phyloP scores from a whole-genome alignment of 2,113 vertebrate species.

The Corythornis vintsioides region DNA sequence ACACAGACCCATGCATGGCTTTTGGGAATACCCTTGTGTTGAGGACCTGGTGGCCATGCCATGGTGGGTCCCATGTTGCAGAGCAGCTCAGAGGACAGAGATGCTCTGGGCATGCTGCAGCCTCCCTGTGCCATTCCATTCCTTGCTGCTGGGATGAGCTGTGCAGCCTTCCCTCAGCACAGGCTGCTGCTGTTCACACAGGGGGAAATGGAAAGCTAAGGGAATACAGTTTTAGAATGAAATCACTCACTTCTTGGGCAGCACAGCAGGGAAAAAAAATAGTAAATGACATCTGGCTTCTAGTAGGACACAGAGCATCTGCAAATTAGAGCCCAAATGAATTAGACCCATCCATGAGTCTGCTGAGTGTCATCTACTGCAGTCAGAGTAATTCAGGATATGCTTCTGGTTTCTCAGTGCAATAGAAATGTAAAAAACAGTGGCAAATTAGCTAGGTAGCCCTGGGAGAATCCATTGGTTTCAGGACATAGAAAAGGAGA shows the following conservation, averaged over 20 bases:
- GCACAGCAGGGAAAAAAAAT: background rate
- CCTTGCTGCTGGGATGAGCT: background rate
- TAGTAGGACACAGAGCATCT: background rate
- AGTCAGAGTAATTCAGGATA: background rate
- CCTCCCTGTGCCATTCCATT: background rate
- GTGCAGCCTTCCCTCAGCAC: background rate
- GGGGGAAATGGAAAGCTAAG: background rate
- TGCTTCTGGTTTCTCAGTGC: background rate
- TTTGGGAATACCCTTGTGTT: background rate
- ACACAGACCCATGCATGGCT: fast-evolving
- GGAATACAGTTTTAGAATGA: background rate
- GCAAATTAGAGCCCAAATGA: background rate
- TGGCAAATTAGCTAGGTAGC: background rate
- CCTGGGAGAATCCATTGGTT: background rate
- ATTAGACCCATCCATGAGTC: background rate
- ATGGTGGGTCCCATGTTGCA: fast-evolving
- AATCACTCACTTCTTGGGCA: background rate
- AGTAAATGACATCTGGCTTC: background rate
- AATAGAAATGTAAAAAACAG: background rate
- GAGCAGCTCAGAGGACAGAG: background rate
- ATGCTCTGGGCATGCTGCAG: background rate
- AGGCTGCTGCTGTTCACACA: background rate
- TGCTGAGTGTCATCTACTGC: background rate
- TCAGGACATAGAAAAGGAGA: background rate
- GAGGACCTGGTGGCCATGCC: background rate